Base-by-base conservation (phyloP, 2,113 vertebrate genomes). In the Lipophrys pholis region DNA sequence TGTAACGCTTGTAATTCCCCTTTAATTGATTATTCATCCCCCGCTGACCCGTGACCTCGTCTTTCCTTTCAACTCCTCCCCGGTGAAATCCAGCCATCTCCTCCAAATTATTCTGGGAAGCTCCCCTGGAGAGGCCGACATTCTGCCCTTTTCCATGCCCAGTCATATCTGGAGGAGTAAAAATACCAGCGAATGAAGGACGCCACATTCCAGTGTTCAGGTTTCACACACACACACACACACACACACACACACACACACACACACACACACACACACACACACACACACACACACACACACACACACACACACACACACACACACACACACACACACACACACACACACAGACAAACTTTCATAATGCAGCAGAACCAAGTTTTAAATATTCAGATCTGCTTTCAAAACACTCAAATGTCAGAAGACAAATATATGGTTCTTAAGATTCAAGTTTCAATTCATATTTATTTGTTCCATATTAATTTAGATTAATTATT, bases 21-120 rank as follows among this genome's bases (percentile, higher is more conserved):
- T 89, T 82, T 86, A 90, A 92, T 88, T 87, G 86, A 91, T 88
- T 74, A 83, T 87, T 90, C 81, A 86, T 83, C 86, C 75, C 49
- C 11, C 5, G 8, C 40, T 54, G 76, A 89, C 83, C 90, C 80
- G 45, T 82, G 85, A 89, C 86, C 85, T 63, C 51, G 41, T 65
- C 72, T 84, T 81, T 79, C 58, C 81, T 83, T 86, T 89, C 72
- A 88, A 88, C 60, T 79, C 57, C 57, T 80, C 54, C 72, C 65
- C 54, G 76, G 79, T 88, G 87, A 91, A 92, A 92, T 83, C 78
- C 72, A 74, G 91, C 82, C 90, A 63, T 83, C 68, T 75, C 62
- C 53, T 80, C 59, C 55, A 85, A 89, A 89, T 90, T 91, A 91
- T 92, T 91, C 87, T 85, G 86, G 81, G 87, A 90, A 73, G 87